These are phyloP conservation scores for Actias luna DNA, from an alignment of 2,888 invertebrate species.

Conservation along the genomic window DNA sequence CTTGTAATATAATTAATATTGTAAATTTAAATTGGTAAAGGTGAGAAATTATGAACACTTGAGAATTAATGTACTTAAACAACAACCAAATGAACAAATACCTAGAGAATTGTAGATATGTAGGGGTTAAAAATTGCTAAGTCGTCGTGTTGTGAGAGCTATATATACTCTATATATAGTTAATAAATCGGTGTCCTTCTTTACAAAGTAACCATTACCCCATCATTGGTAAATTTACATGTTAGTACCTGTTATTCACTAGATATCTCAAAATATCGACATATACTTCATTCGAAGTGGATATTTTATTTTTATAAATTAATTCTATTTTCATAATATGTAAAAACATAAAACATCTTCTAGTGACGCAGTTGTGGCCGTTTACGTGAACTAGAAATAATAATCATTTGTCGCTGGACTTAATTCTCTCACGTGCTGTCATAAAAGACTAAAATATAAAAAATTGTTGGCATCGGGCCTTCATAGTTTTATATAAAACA, in stretches of 20 bases:
- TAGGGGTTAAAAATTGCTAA: background rate
- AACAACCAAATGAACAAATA: background rate
- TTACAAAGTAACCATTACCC: background rate
- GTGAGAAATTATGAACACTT: background rate
- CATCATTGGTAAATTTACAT: background rate
- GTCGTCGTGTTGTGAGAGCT: no score
- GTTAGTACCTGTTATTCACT: background rate
- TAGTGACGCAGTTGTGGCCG: conserved; percentile 35
- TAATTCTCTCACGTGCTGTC: conserved; percentile 48
- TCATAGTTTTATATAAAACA: conserved; percentile 28
- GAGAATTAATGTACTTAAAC: background rate
- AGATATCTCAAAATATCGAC: background rate
- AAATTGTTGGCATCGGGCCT: conserved; percentile 45
- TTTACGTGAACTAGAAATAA: conserved; percentile 34
- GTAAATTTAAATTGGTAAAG: background rate
- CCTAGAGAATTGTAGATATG: background rate
- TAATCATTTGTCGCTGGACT: conserved; percentile 42
- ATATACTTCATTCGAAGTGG: background rate
- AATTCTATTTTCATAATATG: background rate
- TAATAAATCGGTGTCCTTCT: background rate
- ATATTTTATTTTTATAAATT: background rate
- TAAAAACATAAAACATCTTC: background rate
- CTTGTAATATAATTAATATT: no score
- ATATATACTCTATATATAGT: no score
- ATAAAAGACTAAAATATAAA: conserved; percentile 50